phyloP scores from a whole-genome alignment of 30 jellyfish, hydroid and myxozoan genomes.

The Cassiopea xamachana region DNA sequence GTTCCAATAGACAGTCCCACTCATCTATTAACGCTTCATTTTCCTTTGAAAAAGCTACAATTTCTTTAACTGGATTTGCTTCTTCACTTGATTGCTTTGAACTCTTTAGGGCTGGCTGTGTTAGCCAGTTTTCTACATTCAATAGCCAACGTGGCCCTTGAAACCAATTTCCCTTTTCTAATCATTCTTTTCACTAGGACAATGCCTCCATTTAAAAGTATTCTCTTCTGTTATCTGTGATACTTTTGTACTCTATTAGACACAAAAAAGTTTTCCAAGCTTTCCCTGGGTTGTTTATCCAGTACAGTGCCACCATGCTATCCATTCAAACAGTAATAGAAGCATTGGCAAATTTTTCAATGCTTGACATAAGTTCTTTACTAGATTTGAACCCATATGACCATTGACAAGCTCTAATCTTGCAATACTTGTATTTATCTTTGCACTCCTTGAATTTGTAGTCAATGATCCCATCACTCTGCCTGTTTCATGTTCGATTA shows the following conservation, averaged over 20 bases:
- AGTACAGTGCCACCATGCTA: conserved; percentile 61
- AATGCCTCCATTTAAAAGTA: conserved; percentile 21
- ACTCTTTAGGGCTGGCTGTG: conserved; percentile 58
- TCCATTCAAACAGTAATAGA: conserved; percentile 58
- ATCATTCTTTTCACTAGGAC: conserved; percentile 36
- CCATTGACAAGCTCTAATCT: conserved; percentile 68
- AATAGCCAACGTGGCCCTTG: conserved; percentile 62
- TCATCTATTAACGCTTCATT: conserved; percentile 45
- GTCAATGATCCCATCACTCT: conserved; percentile 56
- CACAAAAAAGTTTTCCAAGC: conserved; percentile 40
- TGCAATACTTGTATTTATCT: conserved; percentile 66
- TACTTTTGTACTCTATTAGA: neutral
- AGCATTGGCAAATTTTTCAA: conserved; percentile 1
- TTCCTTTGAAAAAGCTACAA: conserved; percentile 39
- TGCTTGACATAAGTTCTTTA: conserved; percentile 56
- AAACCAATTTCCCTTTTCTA: conserved; percentile 54
- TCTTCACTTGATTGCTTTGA: conserved; percentile 32
- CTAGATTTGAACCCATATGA: too few species aligned
- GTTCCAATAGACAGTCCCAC: conserved; percentile 41
- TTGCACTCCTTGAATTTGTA: conserved; percentile 56
- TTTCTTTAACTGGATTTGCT: conserved; percentile 48
- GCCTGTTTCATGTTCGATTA: conserved; percentile 39
- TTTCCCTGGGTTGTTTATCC: conserved; percentile 56
- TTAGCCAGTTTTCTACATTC: conserved; percentile 61
- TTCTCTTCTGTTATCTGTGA: conserved; percentile 21